Percentiles rank a stretch among this genome's conserved stretches.
phyloP scores from a whole-genome alignment of 2,797 vertebrate species.

The Eulemur albifrons region DNA sequence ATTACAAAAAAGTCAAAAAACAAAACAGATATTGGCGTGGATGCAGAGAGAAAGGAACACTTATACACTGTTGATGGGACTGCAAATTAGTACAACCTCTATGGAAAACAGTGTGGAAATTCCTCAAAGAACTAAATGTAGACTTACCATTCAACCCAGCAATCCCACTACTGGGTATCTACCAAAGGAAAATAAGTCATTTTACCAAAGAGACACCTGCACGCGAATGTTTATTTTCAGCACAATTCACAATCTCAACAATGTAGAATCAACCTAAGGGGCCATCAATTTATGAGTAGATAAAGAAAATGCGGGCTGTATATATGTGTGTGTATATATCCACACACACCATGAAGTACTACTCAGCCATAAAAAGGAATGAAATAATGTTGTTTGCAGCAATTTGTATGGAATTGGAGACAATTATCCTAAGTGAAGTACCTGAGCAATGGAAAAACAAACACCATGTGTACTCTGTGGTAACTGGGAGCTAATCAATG shows the following conservation, averaged over 20 bases:
- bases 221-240: background rate
- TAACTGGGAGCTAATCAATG: background rate
- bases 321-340: too few relatives aligned
- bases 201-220: background rate
- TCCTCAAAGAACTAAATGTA: background rate
- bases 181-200: background rate
- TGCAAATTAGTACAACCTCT: background rate
- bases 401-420: background rate
- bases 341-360: too few relatives aligned
- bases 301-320: too few relatives aligned
- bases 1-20: background rate
- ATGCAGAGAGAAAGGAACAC: background rate
- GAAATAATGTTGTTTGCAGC: background rate
- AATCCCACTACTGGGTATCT: background rate
- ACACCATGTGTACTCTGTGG: background rate
- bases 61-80: background rate
- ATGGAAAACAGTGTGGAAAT: background rate
- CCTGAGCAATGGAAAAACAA: background rate
- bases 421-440: background rate
- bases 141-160: background rate
- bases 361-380: background rate
- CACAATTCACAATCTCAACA: background rate
- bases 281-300: too few relatives aligned
- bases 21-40: background rate
- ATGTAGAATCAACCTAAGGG: background rate